Evolutionary conservation across 2,797 vertebrate species (phyloP), one percentile per base, ranked within the genome.

Genomic region (Chrosomus eos): DNA sequence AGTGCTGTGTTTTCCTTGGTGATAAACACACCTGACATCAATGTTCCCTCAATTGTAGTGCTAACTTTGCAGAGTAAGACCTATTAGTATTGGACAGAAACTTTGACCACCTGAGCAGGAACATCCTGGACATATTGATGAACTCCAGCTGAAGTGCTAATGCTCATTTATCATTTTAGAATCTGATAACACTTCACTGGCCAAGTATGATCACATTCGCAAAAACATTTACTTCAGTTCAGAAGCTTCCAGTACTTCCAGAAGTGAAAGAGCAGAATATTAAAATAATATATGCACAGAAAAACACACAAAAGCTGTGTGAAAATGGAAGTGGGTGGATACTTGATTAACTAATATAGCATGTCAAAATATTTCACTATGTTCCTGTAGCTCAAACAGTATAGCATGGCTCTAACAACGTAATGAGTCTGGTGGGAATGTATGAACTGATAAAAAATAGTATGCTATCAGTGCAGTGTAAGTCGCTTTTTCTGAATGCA

Each of bases 11-110:
- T 89, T 85, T 53, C 81, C 79, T 62, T 28, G 60, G 66, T 78
- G 55, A 82, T 73, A 87, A 90, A 94, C 91, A 94, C 94, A 0
- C 93, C 76, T 79, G 18, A 60, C 38, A 38, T 40, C 33, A 60
- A 5, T 40, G 23, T n/a, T 77, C 36, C 14, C 23, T 26, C 11
- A 75, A 36, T 33, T 33, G 6, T 36, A 14, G 8, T 4, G 23
- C 11, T 7, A 19, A 31, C 31, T 21, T 21, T n/a, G 51, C 23
- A 0, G 33, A 58, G 48, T 36, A 75, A 72, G 45, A 55, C 31
- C 21, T 33, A 53, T 75, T 53, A 36, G 19, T 75, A 23, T 55
- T 53, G 72, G 13, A 16, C 48, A 14, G 31, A 36, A 75, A 2
- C 31, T 55, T 55, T 14, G 10, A 75, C 28, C 18, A 51, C 6